Evolutionary conservation across 2,113 vertebrate genomes (phyloP).

Genomic region (Pipra filicauda): DNA sequence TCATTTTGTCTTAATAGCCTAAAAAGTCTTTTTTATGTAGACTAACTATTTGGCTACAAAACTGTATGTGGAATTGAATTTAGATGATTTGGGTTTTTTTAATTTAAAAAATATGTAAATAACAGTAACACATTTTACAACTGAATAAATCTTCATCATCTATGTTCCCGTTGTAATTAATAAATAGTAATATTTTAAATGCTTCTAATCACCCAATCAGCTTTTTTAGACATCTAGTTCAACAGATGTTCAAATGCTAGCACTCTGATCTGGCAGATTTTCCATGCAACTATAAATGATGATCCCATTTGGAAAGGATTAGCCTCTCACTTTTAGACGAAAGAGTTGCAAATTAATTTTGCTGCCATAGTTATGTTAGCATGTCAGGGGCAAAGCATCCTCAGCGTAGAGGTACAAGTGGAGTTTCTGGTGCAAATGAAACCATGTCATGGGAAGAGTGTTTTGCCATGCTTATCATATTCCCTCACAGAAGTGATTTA

Average conservation of each 20-base stretch:
- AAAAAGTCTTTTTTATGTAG: neutral
- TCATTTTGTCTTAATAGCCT: neutral
- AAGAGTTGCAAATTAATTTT: neutral
- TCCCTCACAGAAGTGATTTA: neutral
- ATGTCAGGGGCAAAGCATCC: fast-evolving
- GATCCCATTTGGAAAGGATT: neutral
- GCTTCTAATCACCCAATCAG: neutral
- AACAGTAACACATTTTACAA: neutral
- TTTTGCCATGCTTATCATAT: neutral
- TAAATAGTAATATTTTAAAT: neutral
- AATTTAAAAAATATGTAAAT: neutral
- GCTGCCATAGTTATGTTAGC: neutral
- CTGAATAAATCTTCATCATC: neutral
- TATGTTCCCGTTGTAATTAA: neutral
- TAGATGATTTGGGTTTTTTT: neutral
- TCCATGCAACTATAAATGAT: neutral
- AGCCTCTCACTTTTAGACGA: neutral
- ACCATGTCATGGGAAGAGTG: neutral
- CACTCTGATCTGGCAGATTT: neutral
- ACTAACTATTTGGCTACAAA: neutral
- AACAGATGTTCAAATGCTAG: neutral
- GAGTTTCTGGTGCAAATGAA: neutral
- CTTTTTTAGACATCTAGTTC: neutral
- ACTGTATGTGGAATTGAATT: neutral
- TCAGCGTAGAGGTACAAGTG: neutral